Evolutionary conservation across 2,113 vertebrate genomes (phyloP), one percentile per base, ranked within the genome.

Genomic region (human (Homo sapiens)): DNA sequence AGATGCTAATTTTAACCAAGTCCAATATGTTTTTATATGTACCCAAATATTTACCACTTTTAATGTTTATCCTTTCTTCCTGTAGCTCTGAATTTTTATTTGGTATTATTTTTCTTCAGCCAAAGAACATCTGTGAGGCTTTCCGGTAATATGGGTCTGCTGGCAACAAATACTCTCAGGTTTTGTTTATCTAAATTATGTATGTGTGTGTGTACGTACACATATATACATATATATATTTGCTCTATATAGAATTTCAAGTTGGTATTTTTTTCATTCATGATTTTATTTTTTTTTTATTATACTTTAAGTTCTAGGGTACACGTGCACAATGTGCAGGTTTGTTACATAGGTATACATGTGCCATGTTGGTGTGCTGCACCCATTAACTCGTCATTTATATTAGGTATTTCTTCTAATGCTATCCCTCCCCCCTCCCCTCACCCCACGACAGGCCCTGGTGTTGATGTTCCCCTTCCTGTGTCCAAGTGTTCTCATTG

Each of bases 61-160:
- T 43, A 52, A 57, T 87, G 64, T 48, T 87, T 10, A 78, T 72
- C 57, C 25, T 94, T 89, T 89, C 50, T 92, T 86, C 48, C 50
- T 40, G 0, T 40, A 64, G 13, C 48, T 83, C 50, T 72, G n/a
- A 82, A 94, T 90, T 90, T 82, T 64, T 22, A 43, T 59, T 48
- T 93, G 35, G 40, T 80, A 52, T 86, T 82, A 76, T 79, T 86
- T 94, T 91, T 70, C 18, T 93, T 93, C 61, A 83, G 40, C 8
- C 27, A 20, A 91, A 95, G 25, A 96, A 92, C 16, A 68, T 92
- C 38, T 97, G 64, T 83, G 57, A 97, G 30, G 84, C 82, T 82
- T 93, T 89, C 75, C 68, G 76, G 45, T 40, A 50, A 2, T 30
- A 16, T 89, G 57, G 9, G 12, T 81, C 59, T 73, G n/a, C 68